These are phyloP conservation scores for Megalopta genalis DNA, from an alignment of 1,140 invertebrate genomes.

Conservation along the genomic window DNA sequence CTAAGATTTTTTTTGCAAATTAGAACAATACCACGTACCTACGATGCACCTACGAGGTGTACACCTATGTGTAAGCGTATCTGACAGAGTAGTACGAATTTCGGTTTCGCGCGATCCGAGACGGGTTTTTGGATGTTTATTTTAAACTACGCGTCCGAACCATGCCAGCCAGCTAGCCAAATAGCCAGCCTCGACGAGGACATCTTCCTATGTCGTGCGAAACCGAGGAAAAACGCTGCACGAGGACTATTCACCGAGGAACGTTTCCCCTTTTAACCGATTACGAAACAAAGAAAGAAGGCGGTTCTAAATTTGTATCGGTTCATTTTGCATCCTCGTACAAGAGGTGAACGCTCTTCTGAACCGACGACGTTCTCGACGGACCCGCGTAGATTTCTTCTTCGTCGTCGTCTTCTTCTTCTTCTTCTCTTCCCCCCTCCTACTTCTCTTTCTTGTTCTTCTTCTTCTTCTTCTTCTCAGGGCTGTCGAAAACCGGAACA, in stretches of 20 bases:
- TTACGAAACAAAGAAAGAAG: constrained; percentile 49
- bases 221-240: constrained; percentile 2
- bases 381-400: not conserved
- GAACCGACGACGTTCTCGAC: not conserved
- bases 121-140: not conserved
- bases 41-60: too few relatives aligned
- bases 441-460: too few relatives aligned
- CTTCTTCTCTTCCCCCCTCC: too few relatives aligned
- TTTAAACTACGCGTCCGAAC: not conserved
- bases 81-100: not conserved
- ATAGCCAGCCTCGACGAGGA: not conserved
- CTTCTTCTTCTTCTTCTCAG: not conserved
- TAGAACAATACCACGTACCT: not conserved
- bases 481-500: constrained; percentile 35
- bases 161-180: not conserved
- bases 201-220: not conserved
- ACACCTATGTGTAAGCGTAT: not conserved
- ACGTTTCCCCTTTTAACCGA: constrained; percentile 37
- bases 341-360: constrained; percentile 30
- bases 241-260: constrained; percentile 10
- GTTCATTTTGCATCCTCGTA: constrained; percentile 32
- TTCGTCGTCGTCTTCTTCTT: constrained; percentile 6
- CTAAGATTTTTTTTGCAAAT: not conserved
- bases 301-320: constrained; percentile 44
- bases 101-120: too few relatives aligned